These are phyloP conservation scores for Ranitomeya imitator DNA, from an alignment of 2,113 vertebrate genomes.

Conservation along the genomic window DNA sequence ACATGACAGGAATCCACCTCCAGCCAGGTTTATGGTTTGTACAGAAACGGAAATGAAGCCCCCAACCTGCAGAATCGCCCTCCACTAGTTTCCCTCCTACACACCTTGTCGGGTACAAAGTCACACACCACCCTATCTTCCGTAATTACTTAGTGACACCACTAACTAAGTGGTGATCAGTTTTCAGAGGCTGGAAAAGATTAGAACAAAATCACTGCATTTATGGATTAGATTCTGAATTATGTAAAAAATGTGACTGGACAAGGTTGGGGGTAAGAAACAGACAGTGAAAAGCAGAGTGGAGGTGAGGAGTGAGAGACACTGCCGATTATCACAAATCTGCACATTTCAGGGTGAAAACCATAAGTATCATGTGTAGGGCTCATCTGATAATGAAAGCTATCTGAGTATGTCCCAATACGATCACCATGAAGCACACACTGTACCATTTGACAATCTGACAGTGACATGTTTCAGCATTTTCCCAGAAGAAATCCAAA, in stretches of 20 bases:
- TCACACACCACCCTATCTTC: neutral
- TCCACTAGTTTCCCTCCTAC: neutral
- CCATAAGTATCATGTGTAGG: neutral
- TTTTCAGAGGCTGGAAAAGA: neutral
- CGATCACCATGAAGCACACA: neutral
- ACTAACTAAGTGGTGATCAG: neutral
- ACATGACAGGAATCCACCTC: constrained; percentile 33
- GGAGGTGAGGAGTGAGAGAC: neutral
- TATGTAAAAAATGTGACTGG: constrained; percentile 22
- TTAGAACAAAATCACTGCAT: neutral
- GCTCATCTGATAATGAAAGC: neutral
- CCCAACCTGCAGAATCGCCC: neutral
- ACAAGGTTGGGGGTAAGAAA: constrained; percentile 17
- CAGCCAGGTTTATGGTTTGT: neutral
- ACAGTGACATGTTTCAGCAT: neutral
- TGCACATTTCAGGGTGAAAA: neutral
- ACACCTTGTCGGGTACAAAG: neutral
- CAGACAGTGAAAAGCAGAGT: neutral
- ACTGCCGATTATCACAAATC: neutral
- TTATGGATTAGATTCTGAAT: neutral
- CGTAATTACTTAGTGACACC: neutral
- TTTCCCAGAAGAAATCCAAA: neutral
- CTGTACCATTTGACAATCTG: neutral
- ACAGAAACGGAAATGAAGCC: constrained; percentile 1
- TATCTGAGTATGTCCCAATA: neutral